Evolutionary conservation across 37 sponge, comb jelly and placozoan genomes (phyloP).

Genomic region (Ianthella basta): DNA sequence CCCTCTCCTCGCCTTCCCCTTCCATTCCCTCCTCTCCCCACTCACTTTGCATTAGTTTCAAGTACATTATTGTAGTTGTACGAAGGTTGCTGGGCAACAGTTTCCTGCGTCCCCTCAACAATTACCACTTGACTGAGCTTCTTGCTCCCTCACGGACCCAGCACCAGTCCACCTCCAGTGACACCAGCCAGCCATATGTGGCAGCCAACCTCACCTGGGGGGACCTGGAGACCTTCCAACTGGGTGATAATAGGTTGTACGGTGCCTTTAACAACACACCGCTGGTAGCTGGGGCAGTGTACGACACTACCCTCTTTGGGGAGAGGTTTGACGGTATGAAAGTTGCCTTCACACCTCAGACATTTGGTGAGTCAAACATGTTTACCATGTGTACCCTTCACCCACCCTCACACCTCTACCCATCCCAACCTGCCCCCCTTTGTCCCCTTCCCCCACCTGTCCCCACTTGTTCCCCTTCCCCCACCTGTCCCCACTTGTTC

Average conservation of each 20-base stretch:
- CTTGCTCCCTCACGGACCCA: neutral
- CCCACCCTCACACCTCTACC: too few species aligned
- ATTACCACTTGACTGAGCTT: conserved; percentile 38
- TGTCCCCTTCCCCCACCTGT: too few species aligned
- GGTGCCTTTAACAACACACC: conserved; percentile 49
- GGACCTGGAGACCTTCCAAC: neutral
- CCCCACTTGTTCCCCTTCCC: too few species aligned
- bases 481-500: too few species aligned
- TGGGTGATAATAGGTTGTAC: conserved; percentile 52
- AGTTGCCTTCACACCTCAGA: neutral
- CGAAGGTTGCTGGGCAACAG: conserved; percentile 20
- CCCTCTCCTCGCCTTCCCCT: neutral
- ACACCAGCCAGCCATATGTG: conserved; percentile 17
- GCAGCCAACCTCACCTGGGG: conserved; percentile 33
- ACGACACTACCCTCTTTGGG: conserved; percentile 27
- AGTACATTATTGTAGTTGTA: conserved; percentile 44
- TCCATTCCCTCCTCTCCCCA: conserved; percentile 35
- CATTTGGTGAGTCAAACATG: neutral
- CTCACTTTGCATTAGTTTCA: neutral
- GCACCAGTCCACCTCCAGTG: neutral
- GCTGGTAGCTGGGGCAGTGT: conserved; percentile 13
- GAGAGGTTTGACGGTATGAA: neutral
- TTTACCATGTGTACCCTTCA: too few species aligned
- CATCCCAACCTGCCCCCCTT: too few species aligned
- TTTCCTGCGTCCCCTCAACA: neutral